A percentile compares a stretch with the other conserved stretches of the same genome.
phyloP scores from a whole-genome alignment of 2,888 invertebrate species.

The Xestoiulus laeticollis region DNA sequence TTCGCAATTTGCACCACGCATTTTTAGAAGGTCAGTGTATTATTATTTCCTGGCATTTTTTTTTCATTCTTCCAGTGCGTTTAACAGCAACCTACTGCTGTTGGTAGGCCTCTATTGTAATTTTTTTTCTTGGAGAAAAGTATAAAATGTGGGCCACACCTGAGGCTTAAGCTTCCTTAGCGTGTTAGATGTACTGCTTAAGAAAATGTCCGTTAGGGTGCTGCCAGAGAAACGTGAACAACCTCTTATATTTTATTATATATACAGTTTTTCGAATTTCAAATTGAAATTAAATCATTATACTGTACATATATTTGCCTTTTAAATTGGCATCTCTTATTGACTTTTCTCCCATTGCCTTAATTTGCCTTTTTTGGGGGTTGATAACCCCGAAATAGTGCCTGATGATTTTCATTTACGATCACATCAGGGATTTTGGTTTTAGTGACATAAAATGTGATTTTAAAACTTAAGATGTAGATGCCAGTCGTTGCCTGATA shows the following conservation, averaged over 20 bases:
- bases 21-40: constrained; percentile 37
- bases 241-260: constrained; percentile 13
- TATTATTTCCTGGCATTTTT: constrained; percentile 8
- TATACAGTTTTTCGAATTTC: background rate
- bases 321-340: background rate
- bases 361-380: background rate
- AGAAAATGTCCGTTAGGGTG: constrained; percentile 1
- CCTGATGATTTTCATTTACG: background rate
- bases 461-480: background rate
- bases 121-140: background rate
- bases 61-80: background rate
- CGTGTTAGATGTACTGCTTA: background rate
- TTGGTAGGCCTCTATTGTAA: constrained; percentile 6
- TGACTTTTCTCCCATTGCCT: background rate
- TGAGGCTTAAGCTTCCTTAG: background rate
- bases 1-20: background rate
- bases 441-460: background rate
- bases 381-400: background rate
- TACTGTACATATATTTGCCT: too few species aligned
- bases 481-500: background rate
- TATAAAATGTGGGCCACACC: constrained; percentile 35
- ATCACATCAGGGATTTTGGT: background rate
- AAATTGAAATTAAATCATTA: background rate
- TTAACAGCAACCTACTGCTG: constrained; percentile 10
- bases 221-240: background rate